These are phyloP conservation scores for Lethenteron reissneri DNA, from an alignment of 2,113 vertebrate genomes.

Conservation along the genomic window DNA sequence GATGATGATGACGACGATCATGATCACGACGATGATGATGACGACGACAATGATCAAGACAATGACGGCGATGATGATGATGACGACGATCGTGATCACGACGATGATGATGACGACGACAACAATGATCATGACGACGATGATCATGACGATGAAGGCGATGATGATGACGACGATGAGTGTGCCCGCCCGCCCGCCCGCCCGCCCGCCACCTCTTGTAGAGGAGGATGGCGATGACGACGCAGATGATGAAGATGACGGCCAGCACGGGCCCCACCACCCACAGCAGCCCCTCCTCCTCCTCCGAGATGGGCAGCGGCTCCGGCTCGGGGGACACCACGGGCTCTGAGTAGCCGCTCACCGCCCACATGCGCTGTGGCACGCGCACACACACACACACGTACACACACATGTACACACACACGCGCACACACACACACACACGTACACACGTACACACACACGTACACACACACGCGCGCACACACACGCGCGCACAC, in stretches of 20 bases:
- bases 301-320: constrained; percentile 50
- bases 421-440: background rate
- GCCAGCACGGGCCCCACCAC: constrained; percentile 85
- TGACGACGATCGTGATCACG: too few species aligned
- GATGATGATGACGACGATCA: too few species aligned
- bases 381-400: background rate
- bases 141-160: too few species aligned
- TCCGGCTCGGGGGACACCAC: constrained; percentile 48
- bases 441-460: background rate
- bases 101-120: too few species aligned
- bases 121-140: too few species aligned
- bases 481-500: constrained; percentile 43
- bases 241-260: constrained; percentile 96
- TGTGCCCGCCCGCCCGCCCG: too few species aligned
- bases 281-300: constrained; percentile 88
- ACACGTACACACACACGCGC: background rate
- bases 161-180: too few species aligned
- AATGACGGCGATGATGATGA: too few species aligned
- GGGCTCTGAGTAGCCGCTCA: constrained; percentile 69
- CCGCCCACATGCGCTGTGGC: constrained; percentile 48
- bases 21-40: too few species aligned
- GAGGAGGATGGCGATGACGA: constrained; percentile 85
- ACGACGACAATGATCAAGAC: too few species aligned
- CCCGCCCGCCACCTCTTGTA: constrained; percentile 73
- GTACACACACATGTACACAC: background rate